phyloP scores from a whole-genome alignment of 2,113 vertebrate species.

The Delphinus delphis region DNA sequence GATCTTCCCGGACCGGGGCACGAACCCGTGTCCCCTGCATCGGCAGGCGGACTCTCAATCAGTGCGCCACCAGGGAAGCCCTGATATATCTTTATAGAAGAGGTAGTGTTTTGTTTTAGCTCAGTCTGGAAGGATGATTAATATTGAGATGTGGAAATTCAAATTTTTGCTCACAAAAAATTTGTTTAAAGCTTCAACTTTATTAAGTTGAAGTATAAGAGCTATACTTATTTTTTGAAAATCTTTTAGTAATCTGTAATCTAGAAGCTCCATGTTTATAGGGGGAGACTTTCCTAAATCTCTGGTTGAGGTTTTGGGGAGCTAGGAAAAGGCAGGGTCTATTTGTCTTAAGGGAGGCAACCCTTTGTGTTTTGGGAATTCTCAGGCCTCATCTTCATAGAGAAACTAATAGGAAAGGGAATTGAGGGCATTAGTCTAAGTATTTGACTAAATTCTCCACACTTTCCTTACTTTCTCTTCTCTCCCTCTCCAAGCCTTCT shows the following conservation, averaged over 20 bases:
- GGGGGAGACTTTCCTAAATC: not conserved
- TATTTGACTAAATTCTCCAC: not conserved
- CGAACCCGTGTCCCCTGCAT: too few relatives aligned
- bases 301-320: not conserved
- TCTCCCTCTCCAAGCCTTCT: not conserved
- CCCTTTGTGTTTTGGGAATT: not conserved
- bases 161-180: slow-evolving; percentile 9
- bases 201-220: not conserved
- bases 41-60: too few relatives aligned
- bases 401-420: not conserved
- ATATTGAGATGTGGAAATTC: slow-evolving; percentile 1
- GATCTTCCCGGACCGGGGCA: too few relatives aligned
- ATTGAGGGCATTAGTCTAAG: not conserved
- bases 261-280: not conserved
- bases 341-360: not conserved
- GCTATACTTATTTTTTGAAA: not conserved
- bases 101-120: slow-evolving; percentile 7
- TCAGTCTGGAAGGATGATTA: not conserved
- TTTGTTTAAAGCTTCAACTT: not conserved
- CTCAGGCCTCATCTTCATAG: not conserved
- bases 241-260: not conserved
- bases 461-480: not conserved
- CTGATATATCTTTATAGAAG: slow-evolving; percentile 25
- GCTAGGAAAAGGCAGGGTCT: not conserved
- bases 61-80: too few relatives aligned